Conservation (phyloP, 2,797 vertebrate genomes). For the Sebastiscus albofasciatus region DNA sequence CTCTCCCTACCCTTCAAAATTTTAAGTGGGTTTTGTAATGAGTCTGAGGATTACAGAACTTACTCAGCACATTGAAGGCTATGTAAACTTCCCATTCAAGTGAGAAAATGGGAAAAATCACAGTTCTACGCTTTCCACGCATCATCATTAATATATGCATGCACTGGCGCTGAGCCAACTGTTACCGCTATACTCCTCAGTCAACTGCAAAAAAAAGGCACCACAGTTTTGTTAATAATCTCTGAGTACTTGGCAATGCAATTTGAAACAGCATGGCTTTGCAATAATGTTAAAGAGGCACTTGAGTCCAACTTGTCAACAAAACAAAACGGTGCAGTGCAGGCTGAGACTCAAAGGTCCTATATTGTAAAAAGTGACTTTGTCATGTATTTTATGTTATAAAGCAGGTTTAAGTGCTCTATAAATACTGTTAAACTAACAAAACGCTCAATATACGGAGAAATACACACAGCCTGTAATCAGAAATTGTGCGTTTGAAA, state of each 20-base stretch:
- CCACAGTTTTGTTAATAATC: slow-evolving; percentile 55
- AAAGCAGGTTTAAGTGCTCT: too few relatives aligned
- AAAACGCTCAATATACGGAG: too few relatives aligned
- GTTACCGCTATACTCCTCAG: slow-evolving; percentile 25
- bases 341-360: neutral
- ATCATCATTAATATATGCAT: slow-evolving; percentile 51
- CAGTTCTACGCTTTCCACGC: slow-evolving; percentile 28
- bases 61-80: slow-evolving; percentile 52
- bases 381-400: too few relatives aligned
- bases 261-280: slow-evolving; percentile 55
- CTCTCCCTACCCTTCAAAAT: slow-evolving; percentile 7
- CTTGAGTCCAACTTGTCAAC: slow-evolving; percentile 56
- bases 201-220: slow-evolving; percentile 21
- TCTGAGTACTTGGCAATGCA: slow-evolving; percentile 38
- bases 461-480: too few relatives aligned
- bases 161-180: slow-evolving; percentile 37
- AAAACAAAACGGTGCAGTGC: slow-evolving; percentile 37
- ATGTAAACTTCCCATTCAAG: slow-evolving; percentile 42
- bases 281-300: slow-evolving; percentile 60
- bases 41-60: slow-evolving; percentile 48
- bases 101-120: slow-evolving; percentile 28
- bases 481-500: too few relatives aligned
- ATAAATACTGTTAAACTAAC: too few relatives aligned
- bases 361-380: too few relatives aligned
- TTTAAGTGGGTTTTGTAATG: slow-evolving; percentile 50